Evolutionary conservation across 2,888 invertebrate species (phyloP).

Genomic region (Homarus gammarus): DNA sequence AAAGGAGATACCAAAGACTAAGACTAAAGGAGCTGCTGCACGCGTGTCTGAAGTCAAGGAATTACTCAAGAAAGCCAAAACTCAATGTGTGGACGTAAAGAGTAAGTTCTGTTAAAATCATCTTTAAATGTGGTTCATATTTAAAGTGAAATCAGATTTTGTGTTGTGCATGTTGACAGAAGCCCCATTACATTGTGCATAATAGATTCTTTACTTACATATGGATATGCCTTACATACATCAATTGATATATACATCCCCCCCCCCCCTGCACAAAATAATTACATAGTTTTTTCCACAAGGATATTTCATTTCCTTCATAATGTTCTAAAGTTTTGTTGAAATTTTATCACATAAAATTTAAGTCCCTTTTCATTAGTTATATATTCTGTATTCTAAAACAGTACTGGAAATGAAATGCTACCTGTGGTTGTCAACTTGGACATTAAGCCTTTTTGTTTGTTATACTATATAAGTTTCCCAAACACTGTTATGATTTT

Average conservation of each 20-base stretch:
- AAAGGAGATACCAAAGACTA: slow-evolving; percentile 50
- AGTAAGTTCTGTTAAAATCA: slow-evolving; percentile 68
- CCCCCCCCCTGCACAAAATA: too few species aligned
- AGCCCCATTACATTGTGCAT: neutral
- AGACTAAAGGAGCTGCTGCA: slow-evolving; percentile 63
- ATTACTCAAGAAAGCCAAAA: slow-evolving; percentile 68
- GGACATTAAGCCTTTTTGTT: too few species aligned
- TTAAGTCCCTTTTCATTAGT: too few species aligned
- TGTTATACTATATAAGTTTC: too few species aligned
- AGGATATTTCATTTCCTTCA: too few species aligned
- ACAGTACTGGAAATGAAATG: too few species aligned
- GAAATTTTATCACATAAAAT: too few species aligned
- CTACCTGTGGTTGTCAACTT: too few species aligned
- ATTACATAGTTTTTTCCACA: too few species aligned
- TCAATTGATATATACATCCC: neutral
- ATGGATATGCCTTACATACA: slow-evolving; percentile 4
- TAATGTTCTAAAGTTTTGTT: too few species aligned
- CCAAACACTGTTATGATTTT: neutral
- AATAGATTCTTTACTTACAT: neutral
- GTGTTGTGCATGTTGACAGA: neutral
- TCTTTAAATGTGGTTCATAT: slow-evolving; percentile 10
- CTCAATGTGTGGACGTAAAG: slow-evolving; percentile 69
- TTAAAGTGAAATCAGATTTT: neutral
- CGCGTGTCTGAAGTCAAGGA: slow-evolving; percentile 65
- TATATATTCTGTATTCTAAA: too few species aligned